Base-by-base conservation (phyloP, 2,888 invertebrate genomes). In the Hyposoter didymator region DNA sequence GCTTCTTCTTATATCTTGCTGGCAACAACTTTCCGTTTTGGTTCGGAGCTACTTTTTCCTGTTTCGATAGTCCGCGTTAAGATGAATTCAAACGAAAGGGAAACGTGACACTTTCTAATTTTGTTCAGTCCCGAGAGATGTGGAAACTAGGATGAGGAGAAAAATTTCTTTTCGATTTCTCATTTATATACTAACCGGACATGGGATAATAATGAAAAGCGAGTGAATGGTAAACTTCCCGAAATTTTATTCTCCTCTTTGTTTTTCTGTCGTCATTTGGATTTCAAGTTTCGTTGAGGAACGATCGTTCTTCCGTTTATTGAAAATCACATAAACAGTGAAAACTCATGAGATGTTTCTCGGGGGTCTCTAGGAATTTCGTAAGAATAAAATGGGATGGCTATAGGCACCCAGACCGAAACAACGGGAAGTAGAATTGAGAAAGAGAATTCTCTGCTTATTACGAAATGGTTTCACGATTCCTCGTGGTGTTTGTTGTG, bases 401-500 rank as follows among this genome's bases (percentile, higher is more conserved):
- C 22, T 28, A n/a, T n/a, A 43, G 35, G 35, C 43, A 10, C 39
- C 7, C 12, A 39, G 4, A 8, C 19, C 39, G 47, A 69, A 17
- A 47, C 22, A 22, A 75, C 45, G 47, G 10, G 39, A 55, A 55
- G 22, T 55, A 47, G 19, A 7, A 64, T 43, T 14, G 28, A 55
- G 45, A 17, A 45, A 59, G n/a, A 52, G 14, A 10, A 64, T 75
- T 69, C 55, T 62, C 32, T 39, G 39, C 8, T 32, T 62, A 62
- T 45, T 49, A 28, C 17, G 28, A 74, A 59, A 49, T 22, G 39
- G 64, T 28, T 67, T 72, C 59, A 17, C n/a, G 17, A 19, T 59
- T 45, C 52, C 28, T n/a, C 17, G 14, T 22, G 39, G 39, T 67
- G 10, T 47, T 59, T 52, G 62, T 47, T 66, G 45, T 32, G 45